phyloP scores from a whole-genome alignment of 2,113 vertebrate genomes.

The Zeus faber region DNA sequence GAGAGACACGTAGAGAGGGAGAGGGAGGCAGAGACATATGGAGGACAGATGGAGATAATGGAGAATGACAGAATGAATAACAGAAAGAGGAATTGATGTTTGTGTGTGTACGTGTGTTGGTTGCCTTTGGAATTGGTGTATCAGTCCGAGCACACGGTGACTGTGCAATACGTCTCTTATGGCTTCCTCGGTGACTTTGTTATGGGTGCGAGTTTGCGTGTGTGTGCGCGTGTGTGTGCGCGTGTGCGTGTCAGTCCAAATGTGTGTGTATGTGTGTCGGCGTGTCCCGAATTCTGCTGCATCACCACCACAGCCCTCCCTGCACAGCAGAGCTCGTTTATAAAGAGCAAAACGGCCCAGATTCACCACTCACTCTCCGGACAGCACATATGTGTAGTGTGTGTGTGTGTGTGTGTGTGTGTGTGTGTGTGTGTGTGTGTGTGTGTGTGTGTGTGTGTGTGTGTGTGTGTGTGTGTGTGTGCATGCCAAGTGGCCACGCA shows the following conservation, averaged over 20 bases:
- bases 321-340: slow-evolving; percentile 59
- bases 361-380: slow-evolving; percentile 35
- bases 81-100: too few relatives aligned
- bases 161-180: too few relatives aligned
- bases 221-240: slow-evolving; percentile 1
- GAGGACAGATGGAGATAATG: too few relatives aligned
- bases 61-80: too few relatives aligned
- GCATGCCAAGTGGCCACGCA: slow-evolving; percentile 3
- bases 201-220: not conserved
- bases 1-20: too few relatives aligned
- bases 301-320: slow-evolving; percentile 56
- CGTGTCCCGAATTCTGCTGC: slow-evolving; percentile 40
- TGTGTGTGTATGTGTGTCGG: slow-evolving; percentile 3
- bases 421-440: not conserved
- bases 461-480: slow-evolving; percentile 20
- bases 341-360: slow-evolving; percentile 53
- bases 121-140: too few relatives aligned
- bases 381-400: not conserved
- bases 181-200: too few relatives aligned
- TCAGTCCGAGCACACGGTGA: too few relatives aligned
- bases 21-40: too few relatives aligned
- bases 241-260: not conserved
- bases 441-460: slow-evolving; percentile 15
- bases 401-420: not conserved
- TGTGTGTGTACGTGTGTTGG: too few relatives aligned